Conservation (phyloP, 2,113 vertebrate species). For the Puma concolor region DNA sequence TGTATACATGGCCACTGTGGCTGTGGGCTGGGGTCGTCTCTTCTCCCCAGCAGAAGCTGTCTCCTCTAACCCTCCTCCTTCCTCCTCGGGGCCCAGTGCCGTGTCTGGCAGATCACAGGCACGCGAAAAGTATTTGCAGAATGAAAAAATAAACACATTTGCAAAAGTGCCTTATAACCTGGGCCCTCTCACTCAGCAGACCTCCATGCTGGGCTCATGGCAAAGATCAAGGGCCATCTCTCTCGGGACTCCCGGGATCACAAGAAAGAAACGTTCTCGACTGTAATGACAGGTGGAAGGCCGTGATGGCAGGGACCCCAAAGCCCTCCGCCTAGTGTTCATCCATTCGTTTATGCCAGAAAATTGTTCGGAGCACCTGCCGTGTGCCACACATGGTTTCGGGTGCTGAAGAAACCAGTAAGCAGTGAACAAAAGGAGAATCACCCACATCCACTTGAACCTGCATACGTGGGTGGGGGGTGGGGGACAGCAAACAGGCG, state of each 20-base stretch:
- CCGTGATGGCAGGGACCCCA: fast-evolving
- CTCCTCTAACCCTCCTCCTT: not conserved
- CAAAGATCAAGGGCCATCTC: fast-evolving
- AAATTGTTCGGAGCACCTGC: not conserved
- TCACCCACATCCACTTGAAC: fast-evolving
- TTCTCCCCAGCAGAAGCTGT: not conserved
- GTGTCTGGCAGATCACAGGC: not conserved
- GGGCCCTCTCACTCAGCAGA: not conserved
- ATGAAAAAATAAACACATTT: not conserved
- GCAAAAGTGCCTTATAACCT: not conserved
- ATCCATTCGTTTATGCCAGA: not conserved
- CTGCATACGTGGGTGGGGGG: fast-evolving
- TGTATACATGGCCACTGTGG: fast-evolving
- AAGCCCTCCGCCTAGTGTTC: not conserved
- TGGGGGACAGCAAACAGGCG: fast-evolving
- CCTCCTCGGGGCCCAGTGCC: not conserved
- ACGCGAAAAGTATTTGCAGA: not conserved
- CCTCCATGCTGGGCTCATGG: fast-evolving
- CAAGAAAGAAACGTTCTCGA: fast-evolving
- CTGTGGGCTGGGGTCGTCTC: not conserved
- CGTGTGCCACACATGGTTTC: not conserved
- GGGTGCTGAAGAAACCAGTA: no score
- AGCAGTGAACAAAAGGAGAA: fast-evolving
- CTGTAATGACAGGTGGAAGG: fast-evolving
- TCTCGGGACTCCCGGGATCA: fast-evolving